Evolutionary conservation across 2,113 vertebrate genomes (phyloP), one percentile per base, ranked within the genome.

Genomic region (Cebidichthys violaceus): DNA sequence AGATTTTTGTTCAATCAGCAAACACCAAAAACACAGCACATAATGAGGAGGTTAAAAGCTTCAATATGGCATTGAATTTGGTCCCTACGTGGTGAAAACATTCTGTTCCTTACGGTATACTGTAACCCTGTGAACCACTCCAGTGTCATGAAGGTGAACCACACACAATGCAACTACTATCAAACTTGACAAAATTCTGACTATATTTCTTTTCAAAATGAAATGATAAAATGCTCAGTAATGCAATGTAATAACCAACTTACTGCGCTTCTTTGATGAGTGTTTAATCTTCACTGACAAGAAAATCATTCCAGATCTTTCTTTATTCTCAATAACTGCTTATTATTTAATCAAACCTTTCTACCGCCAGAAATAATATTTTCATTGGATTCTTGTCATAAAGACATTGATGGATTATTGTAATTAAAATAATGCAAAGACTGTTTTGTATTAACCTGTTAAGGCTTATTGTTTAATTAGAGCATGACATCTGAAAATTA

Each of bases 401-500:
- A 71, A 33, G 59, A 52, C 22, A 7, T 52, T 64, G 31, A 59
- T 80, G 66, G 24, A 37, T 31, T 72, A 4, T 17, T 61, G 27
- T 29, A 61, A 72, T 77, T 35, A 72, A 27, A 67, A 45, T 35
- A 8, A 45, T 55, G 27, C 10, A 50, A 72, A 67, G 11, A n/a
- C 7, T 43, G 54, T 29, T 17, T 54, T 24, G 17, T 7, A 65
- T 68, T 60, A 33, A 85, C 71, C 83, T 75, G 57, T 70, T 50
- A 2, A 27, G 10, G 20, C 1, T 59, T 59, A 27, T 33, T 67
- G 61, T 57, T 54, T 66, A 76, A 85, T 85, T 67, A 60, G 4
- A 52, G 8, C 14, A 8, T 35, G 33, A 33, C 47, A 31, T 39
- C 29, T 70, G 65, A 57, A 37, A 39, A 75, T 47, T 74, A 54